Conservation (phyloP, 2,113 vertebrate genomes). For the Aix galericulata region DNA sequence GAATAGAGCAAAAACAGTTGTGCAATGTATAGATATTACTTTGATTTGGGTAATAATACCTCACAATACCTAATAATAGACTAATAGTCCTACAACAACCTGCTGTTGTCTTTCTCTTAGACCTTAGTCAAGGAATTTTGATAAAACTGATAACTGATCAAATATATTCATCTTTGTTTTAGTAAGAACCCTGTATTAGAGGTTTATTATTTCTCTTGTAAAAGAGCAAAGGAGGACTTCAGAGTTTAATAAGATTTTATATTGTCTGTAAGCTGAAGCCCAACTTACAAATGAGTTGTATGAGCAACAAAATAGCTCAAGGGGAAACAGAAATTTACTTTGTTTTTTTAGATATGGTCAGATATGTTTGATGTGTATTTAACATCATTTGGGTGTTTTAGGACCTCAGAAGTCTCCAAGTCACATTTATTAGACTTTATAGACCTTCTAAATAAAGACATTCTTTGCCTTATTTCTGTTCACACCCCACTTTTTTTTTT, state of each 20-base stretch:
- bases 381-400: background rate
- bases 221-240: background rate
- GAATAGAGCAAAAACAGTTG: background rate
- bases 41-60: background rate
- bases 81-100: background rate
- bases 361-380: background rate
- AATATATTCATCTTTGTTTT: background rate
- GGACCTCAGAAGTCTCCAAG: background rate
- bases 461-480: background rate
- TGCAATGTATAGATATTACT: background rate
- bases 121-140: background rate
- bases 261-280: background rate
- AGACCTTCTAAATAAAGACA: background rate
- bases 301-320: background rate
- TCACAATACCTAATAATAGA: background rate
- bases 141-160: background rate
- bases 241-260: background rate
- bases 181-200: fast-evolving
- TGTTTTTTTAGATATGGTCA: background rate
- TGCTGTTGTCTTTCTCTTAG: background rate
- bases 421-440: background rate
- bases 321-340: background rate
- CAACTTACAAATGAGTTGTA: background rate
- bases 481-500: fast-evolving
- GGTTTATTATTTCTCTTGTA: background rate